Conservation (phyloP, 1,140 invertebrate genomes). For the Leptinotarsa defecta region DNA sequence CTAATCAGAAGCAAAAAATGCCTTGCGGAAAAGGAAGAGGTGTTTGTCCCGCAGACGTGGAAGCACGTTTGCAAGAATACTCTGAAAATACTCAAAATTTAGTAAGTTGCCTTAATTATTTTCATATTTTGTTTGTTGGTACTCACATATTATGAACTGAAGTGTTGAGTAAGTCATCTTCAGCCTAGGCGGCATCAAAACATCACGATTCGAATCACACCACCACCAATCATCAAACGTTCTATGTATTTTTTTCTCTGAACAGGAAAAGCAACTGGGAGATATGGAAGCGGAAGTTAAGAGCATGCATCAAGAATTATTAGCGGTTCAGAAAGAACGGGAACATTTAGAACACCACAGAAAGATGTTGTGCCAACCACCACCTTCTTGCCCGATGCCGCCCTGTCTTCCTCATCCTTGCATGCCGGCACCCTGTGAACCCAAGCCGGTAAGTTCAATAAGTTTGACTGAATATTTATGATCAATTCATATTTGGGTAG, state of each 20-base stretch:
- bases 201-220: not conserved
- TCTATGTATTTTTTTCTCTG: slow-evolving; percentile 16
- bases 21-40: slow-evolving; percentile 48
- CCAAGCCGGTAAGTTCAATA: not conserved
- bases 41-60: slow-evolving; percentile 46
- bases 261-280: slow-evolving; percentile 63
- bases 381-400: slow-evolving; percentile 35
- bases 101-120: slow-evolving; percentile 25
- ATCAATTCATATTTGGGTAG: too few species aligned
- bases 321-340: slow-evolving; percentile 62
- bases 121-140: too few species aligned
- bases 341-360: slow-evolving; percentile 61
- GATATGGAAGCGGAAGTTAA: slow-evolving; percentile 67
- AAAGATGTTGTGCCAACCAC: slow-evolving; percentile 47
- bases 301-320: slow-evolving; percentile 64
- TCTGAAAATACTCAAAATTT: slow-evolving; percentile 49
- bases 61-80: slow-evolving; percentile 49
- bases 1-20: slow-evolving; percentile 32
- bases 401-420: slow-evolving; percentile 26
- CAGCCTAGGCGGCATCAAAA: too few species aligned
- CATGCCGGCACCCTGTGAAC: not conserved
- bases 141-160: too few species aligned
- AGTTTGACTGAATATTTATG: too few species aligned
- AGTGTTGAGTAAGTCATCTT: too few species aligned
- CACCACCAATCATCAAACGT: not conserved